These are phyloP conservation scores for Speoplatyrhinus poulsoni DNA, from an alignment of 2,113 vertebrate species.

Conservation along the genomic window DNA sequence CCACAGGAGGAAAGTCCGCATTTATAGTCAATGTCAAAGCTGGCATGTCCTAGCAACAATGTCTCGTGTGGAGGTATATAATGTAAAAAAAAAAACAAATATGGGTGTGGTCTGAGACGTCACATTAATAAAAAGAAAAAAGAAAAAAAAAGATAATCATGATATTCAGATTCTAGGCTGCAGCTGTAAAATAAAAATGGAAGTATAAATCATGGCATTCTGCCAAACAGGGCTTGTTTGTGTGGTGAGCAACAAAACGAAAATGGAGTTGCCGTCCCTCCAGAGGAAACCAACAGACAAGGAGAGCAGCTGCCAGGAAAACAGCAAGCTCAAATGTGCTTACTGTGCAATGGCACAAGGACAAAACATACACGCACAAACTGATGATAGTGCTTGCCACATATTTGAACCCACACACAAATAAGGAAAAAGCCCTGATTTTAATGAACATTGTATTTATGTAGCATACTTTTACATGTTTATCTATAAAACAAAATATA, in stretches of 20 bases:
- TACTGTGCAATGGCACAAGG: slow-evolving; percentile 21
- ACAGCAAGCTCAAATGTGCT: slow-evolving; percentile 30
- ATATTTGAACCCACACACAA: not conserved
- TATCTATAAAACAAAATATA: slow-evolving; percentile 21
- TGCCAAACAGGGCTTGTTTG: not conserved
- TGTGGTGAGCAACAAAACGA: slow-evolving; percentile 10
- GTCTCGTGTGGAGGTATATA: no score
- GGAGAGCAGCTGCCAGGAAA: slow-evolving; percentile 45
- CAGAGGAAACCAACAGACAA: slow-evolving; percentile 62
- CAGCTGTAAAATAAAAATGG: not conserved
- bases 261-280: slow-evolving; percentile 13
- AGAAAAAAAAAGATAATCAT: not conserved
- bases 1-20: no score
- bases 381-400: no score
- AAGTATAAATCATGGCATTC: not conserved
- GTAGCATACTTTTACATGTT: not conserved
- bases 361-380: not conserved
- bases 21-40: no score
- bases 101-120: no score
- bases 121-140: no score
- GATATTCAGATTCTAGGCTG: not conserved
- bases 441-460: not conserved
- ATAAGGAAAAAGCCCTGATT: not conserved
- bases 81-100: no score
- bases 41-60: no score